Evolutionary conservation across 2,797 vertebrate species (phyloP).

Genomic region (Chiroxiphia lanceolata): DNA sequence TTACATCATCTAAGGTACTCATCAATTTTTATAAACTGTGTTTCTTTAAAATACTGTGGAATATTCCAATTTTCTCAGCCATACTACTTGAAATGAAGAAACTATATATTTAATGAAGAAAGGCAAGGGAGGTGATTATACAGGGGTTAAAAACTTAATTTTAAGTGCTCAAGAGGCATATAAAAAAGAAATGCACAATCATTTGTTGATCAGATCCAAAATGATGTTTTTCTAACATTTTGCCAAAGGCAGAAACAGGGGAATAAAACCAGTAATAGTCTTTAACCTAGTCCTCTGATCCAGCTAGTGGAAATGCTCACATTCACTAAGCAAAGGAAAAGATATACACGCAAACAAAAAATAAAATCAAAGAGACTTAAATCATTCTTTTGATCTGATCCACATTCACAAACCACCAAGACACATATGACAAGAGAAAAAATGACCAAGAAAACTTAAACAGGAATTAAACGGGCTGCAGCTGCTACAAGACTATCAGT

Average conservation of each 20-base stretch:
- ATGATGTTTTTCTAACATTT: background rate
- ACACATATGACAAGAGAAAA: background rate
- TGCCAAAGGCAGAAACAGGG: background rate
- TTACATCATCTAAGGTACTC: background rate
- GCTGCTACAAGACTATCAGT: fast-evolving
- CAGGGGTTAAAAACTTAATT: background rate
- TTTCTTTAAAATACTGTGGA: background rate
- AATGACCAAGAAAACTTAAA: background rate
- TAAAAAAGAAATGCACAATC: background rate
- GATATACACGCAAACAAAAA: background rate
- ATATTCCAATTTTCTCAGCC: background rate
- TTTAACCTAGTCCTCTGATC: background rate
- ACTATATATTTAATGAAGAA: background rate
- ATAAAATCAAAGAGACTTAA: background rate
- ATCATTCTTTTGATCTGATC: background rate
- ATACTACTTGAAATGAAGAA: background rate
- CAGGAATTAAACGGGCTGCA: background rate
- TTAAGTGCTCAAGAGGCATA: background rate
- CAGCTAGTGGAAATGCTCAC: background rate
- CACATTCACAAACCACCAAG: background rate
- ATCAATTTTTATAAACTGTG: background rate
- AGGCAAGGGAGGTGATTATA: background rate
- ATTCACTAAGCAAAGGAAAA: background rate
- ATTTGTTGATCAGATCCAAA: background rate
- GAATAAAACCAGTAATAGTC: background rate